phyloP scores from a whole-genome alignment of 2,888 invertebrate genomes.

The Epinotia nisella region DNA sequence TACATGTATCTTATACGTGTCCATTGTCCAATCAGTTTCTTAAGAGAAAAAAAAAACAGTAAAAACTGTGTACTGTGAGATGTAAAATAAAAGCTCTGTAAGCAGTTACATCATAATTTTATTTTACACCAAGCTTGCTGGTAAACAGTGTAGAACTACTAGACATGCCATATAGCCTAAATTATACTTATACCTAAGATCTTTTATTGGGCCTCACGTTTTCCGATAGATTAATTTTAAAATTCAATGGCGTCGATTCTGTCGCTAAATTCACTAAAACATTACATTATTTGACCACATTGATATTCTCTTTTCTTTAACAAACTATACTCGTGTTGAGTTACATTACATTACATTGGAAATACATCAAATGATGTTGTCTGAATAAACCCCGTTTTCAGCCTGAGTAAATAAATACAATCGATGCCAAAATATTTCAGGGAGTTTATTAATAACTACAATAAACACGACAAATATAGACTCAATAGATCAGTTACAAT shows the following conservation, averaged over 20 bases:
- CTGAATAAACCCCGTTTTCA: neutral
- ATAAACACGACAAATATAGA: constrained; percentile 12
- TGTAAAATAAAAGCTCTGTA: too few species aligned
- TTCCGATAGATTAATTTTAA: neutral
- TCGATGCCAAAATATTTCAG: constrained; percentile 23
- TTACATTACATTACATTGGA: neutral
- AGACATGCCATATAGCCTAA: neutral
- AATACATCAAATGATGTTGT: neutral
- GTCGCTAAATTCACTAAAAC: too few species aligned
- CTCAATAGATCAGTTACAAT: constrained; percentile 1
- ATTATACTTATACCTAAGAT: neutral
- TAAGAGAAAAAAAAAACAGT: too few species aligned
- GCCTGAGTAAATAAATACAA: constrained; percentile 12
- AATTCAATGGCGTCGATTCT: neutral
- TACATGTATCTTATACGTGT: constrained; percentile 20
- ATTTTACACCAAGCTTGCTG: neutral
- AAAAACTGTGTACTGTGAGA: too few species aligned
- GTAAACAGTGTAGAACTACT: neutral
- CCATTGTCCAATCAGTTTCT: neutral
- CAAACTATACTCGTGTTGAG: neutral
- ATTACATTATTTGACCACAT: neutral
- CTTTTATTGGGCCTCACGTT: neutral
- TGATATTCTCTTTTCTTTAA: neutral
- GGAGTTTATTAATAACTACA: constrained; percentile 21
- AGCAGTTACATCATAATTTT: constrained; percentile 6